A percentile compares a stretch with the other conserved stretches of the same genome.
Evolutionary conservation across 37 sponge, comb jelly and placozoan species (phyloP).

Genomic region (Diacarnus erythraeanus): DNA sequence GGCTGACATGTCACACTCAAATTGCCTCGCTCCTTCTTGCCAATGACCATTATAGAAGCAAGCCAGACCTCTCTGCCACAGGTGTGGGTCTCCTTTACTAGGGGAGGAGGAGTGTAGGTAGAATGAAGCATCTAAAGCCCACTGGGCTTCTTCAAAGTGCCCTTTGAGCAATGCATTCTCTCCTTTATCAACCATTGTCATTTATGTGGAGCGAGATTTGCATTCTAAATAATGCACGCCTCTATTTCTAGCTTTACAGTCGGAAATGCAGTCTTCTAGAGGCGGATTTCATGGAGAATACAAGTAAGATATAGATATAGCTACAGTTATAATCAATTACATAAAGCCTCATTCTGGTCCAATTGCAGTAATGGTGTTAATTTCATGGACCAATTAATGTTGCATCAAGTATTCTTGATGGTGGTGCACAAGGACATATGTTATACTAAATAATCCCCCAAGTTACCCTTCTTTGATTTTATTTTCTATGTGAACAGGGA

Average conservation of each 20-base stretch:
- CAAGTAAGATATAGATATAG: too few relatives aligned
- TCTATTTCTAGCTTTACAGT: too few relatives aligned
- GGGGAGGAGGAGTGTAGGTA: slow-evolving; percentile 11
- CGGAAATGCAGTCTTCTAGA: neutral
- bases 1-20: slow-evolving; percentile 46
- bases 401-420: too few relatives aligned
- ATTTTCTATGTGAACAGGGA: neutral
- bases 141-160: slow-evolving; percentile 24
- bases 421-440: too few relatives aligned
- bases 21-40: slow-evolving; percentile 44
- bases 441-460: too few relatives aligned
- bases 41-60: slow-evolving; percentile 41
- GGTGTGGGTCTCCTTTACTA: neutral
- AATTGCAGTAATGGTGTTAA: neutral
- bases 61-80: slow-evolving; percentile 66
- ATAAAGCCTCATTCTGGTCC: too few relatives aligned
- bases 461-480: slow-evolving; percentile 1
- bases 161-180: slow-evolving; percentile 27
- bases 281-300: neutral
- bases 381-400: neutral
- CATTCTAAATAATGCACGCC: neutral
- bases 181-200: neutral
- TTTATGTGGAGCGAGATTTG: neutral
- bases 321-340: too few relatives aligned
- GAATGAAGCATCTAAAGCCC: slow-evolving; percentile 39